Base-by-base conservation (phyloP, 1,140 invertebrate genomes). In the Pygmarrhopalites habei region DNA sequence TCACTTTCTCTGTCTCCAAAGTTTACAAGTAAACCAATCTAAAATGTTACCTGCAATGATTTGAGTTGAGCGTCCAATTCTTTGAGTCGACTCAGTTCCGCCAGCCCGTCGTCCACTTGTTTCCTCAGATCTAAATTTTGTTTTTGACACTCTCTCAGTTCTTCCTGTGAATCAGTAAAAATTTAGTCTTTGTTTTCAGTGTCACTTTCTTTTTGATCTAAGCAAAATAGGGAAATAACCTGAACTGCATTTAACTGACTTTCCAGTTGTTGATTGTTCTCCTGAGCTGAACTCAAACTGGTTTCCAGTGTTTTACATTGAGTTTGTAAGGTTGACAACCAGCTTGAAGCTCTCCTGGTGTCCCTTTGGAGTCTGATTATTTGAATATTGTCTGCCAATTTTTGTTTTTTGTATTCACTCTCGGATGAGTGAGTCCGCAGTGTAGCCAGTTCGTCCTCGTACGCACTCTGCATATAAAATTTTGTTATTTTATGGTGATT, bases 311-410 rank as follows among this genome's bases (percentile, higher is more conserved):
- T 23, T 44, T 53, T 58, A 35, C 60, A 62, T 25, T 66, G 60
- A 0, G 55, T 43, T 49, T 66, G 55, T 3, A 57, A 30, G 25
- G 60, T 49, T 21, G 60, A 35, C 10, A 66, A 41, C 44, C 56
- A 51, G 60, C 51, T 66, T 12, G 51, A 5, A 28, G 55, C 29
- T 21, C 56, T 53, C 19, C 55, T 56, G 2, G 60, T 58, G 21
- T 66, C 65, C 28, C 65, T 49, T 53, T 66, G 58, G 19, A 66
- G 32, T 32, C 60, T 44, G 35, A 66, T 62, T 10, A 61, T 21
- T 55, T 66, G 55, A 53, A 66, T 62, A 30, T 66, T 66, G 14
- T 62, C 65, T 5, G 56, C 30, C 55, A 66, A 58, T 46, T 66
- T 66, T 19, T 53, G 39, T 43, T 62, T 47, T n/a, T 29, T 62